Base-by-base conservation (phyloP, 1,140 invertebrate species). In the Euwallacea fornicatus region DNA sequence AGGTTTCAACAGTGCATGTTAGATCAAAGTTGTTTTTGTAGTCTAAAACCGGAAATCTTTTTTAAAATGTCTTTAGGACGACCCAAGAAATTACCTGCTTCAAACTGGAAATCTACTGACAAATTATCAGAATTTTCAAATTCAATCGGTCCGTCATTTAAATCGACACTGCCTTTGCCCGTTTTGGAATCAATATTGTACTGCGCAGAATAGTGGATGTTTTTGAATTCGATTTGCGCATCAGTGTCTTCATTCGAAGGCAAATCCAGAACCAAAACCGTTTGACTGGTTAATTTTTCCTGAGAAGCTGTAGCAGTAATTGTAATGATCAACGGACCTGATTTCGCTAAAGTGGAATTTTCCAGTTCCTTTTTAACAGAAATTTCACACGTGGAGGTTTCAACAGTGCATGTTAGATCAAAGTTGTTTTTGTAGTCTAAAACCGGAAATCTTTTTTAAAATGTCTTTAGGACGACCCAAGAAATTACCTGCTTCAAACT, bases 1-100 rank as follows among this genome's bases (percentile, higher is more conserved):
- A 62, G 13, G 60, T 62, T 9, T 7, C 42, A 6, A n/a, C 6
- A 33, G n/a, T 33, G n/a, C 13, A 62, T 7, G 6, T 13, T 42
- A 62, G 42, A 13, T 62, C 60, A 43, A 62, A 62, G 21, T 44
- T 62, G 9, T 62, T 33, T 15, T 62, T 42, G 33, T 9, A 60
- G 33, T 8, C 58, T 60, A 13, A 21, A 60, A 60, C 9, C 44
- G n/a, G n/a, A n/a, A n/a, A n/a, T n/a, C n/a, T n/a, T n/a, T n/a
- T n/a, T n/a, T n/a, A n/a, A n/a, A n/a, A n/a, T n/a, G n/a, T n/a
- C n/a, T n/a, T n/a, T n/a, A n/a, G n/a, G n/a, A n/a, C n/a, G n/a
- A n/a, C n/a, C n/a, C n/a, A n/a, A n/a, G n/a, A n/a, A n/a, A n/a
- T n/a, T n/a, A n/a, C n/a, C n/a, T n/a, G n/a, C n/a, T 46, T 46